A percentile compares a stretch with the other conserved stretches of the same genome.
Evolutionary conservation across 2,113 vertebrate species (phyloP).

Genomic region (Pontoporia blainvillei): DNA sequence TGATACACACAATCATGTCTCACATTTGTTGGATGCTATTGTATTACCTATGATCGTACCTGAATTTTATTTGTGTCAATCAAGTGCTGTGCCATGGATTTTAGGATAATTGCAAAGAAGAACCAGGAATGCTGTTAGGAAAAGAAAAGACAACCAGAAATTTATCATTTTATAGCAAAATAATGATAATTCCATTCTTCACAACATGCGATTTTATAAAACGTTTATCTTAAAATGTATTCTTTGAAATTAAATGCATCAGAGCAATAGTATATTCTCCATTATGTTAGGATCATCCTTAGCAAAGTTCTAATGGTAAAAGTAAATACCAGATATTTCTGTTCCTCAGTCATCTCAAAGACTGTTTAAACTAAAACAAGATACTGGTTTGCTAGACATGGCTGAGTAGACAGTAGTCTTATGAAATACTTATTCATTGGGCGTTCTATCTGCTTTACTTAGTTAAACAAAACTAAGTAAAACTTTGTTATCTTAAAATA

Average conservation of each 20-base stretch:
- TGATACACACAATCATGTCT: neutral
- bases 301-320: neutral
- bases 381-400: neutral
- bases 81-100: conserved; percentile 96
- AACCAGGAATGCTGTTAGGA: conserved; percentile 94
- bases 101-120: conserved; percentile 94
- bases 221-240: neutral
- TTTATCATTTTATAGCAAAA: neutral
- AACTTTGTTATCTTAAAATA: neutral
- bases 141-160: conserved; percentile 1
- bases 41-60: conserved; percentile 76
- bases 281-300: neutral
- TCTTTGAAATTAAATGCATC: neutral
- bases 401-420: neutral
- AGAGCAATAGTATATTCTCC: neutral
- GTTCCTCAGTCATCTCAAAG: neutral
- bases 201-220: neutral
- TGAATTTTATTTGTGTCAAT: conserved; percentile 88
- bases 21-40: neutral
- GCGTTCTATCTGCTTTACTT: neutral
- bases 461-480: neutral
- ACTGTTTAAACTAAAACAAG: neutral
- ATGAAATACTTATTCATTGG: neutral
- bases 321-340: neutral
- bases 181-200: neutral